Conservation (phyloP, 2,113 vertebrate genomes). For the Seriola aureovittata region DNA sequence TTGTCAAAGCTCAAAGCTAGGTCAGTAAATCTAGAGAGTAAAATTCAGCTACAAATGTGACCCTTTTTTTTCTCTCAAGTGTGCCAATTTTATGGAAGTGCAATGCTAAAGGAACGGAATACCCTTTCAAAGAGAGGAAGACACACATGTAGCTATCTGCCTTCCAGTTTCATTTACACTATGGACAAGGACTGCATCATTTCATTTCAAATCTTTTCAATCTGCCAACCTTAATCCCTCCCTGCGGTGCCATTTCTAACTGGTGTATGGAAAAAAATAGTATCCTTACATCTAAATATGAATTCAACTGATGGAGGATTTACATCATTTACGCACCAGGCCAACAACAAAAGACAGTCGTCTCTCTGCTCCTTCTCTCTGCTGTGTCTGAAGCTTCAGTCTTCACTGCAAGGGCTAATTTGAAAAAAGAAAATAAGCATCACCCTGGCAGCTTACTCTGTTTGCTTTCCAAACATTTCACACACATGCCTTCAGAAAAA, state of each 20-base stretch:
- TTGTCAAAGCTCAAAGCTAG: too few species aligned
- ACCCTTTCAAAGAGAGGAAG: background rate
- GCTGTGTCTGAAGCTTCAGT: constrained; percentile 27
- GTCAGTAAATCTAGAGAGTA: background rate
- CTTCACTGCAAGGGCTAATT: constrained; percentile 13
- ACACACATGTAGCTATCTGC: background rate
- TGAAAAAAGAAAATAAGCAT: background rate
- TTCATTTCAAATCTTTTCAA: background rate
- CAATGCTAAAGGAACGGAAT: too few species aligned
- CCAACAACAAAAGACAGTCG: background rate
- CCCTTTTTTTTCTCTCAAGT: too few species aligned
- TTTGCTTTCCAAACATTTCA: background rate
- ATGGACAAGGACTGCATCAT: background rate
- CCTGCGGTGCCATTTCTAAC: background rate
- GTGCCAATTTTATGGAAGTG: too few species aligned
- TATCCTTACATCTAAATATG: background rate
- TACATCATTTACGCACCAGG: constrained; percentile 19
- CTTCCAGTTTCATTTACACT: background rate
- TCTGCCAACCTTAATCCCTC: background rate
- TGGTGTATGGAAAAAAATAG: background rate
- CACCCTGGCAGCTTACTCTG: background rate
- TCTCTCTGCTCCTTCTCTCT: constrained; percentile 1
- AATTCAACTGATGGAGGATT: background rate
- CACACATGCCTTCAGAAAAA: background rate
- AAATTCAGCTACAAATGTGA: background rate